Evolutionary conservation across 2,797 vertebrate species (phyloP).

Genomic region (Martes flavigula): DNA sequence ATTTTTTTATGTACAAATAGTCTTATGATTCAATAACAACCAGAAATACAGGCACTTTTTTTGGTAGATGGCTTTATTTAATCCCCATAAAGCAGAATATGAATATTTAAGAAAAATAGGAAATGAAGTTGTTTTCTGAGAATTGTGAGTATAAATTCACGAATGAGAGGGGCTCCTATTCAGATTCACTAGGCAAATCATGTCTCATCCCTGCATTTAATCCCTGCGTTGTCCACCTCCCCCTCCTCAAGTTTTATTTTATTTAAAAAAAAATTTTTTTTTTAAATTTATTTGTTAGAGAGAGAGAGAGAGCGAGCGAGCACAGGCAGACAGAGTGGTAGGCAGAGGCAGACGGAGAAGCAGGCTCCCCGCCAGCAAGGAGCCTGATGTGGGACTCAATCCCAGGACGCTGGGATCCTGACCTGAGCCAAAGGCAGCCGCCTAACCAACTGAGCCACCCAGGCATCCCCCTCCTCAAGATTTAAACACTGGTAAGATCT

Average conservation of each 20-base stretch:
- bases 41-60: conserved; percentile 1
- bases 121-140: background rate
- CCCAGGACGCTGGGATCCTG: too few relatives aligned
- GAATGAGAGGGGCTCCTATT: background rate
- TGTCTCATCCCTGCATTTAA: background rate
- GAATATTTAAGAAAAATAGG: conserved; percentile 3
- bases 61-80: conserved; percentile 32
- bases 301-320: too few relatives aligned
- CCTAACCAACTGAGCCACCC: too few relatives aligned
- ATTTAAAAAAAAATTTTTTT: too few relatives aligned
- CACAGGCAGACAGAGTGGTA: too few relatives aligned
- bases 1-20: background rate
- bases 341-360: too few relatives aligned
- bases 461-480: background rate
- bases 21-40: conserved; percentile 25
- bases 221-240: background rate
- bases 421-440: too few relatives aligned
- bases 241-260: background rate
- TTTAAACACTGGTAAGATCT: conserved; percentile 7
- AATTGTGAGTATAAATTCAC: background rate
- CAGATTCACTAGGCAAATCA: background rate
- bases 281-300: too few relatives aligned
- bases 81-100: background rate
- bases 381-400: too few relatives aligned
- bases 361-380: too few relatives aligned